Evolutionary conservation across 2,797 vertebrate species (phyloP), one percentile per base, ranked within the genome.

Genomic region (Esox lucius): DNA sequence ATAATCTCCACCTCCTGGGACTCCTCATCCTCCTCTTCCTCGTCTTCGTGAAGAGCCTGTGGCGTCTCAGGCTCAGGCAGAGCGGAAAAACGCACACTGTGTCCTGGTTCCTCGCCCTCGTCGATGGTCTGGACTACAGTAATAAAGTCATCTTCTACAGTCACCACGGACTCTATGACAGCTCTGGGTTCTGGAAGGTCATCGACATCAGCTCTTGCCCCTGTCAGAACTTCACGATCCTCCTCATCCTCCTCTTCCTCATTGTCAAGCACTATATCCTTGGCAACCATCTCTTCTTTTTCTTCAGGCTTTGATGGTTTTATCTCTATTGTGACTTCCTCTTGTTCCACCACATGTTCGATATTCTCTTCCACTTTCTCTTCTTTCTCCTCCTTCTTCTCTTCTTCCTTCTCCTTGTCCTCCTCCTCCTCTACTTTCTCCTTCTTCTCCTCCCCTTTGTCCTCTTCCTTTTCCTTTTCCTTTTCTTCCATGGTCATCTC

Each of bases 61-160:
- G 93, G 87, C 56, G 80, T 86, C 79, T 93, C 92, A 0, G 91
- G 76, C 77, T 96, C 95, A 0, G 93, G 90, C 0, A 94, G 90
- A 76, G 95, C 95, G 0, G 96, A 98, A 83, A 99, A 99, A 5
- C 97, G 96, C 72, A 99, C 96, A 0, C 95, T 99, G 88, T 98
- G 97, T 64, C 96, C 95, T 0, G 95, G 92, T 13, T 94, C 95
- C 73, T 98, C 96, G 0, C 96, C 94, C 82, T 97, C 95, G 59
- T 99, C 97, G 0, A 97, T 96, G 3, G 97, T 98, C 89, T 99
- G 98, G 79, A 99, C 97, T 48, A 99, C 96, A 0, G 97, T 97
- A 87, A 99, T 99, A 26, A 99, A 98, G 84, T 99, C 98, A 17
- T 99, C 98, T 82, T 99, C 97, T 0, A 99, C 97, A 1, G 96